phyloP scores from a whole-genome alignment of 2,113 vertebrate species.

The Ictalurus punctatus region DNA sequence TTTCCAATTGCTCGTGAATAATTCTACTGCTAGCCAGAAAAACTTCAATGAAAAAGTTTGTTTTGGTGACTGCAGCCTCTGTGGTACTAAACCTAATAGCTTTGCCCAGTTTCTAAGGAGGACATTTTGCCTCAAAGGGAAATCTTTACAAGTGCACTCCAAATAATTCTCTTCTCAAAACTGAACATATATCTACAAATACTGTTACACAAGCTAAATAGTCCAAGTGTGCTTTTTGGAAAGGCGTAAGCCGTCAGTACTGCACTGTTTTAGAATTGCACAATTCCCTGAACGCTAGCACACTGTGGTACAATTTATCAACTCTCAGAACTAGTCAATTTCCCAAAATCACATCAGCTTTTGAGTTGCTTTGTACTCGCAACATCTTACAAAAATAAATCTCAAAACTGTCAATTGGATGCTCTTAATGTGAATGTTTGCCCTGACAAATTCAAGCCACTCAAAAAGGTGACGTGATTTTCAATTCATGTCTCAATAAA shows the following conservation, averaged over 20 bases:
- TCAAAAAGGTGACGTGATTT: conserved; percentile 10
- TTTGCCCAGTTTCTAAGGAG: not conserved
- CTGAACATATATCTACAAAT: not conserved
- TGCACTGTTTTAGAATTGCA: conserved; percentile 6
- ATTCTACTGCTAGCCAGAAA: not conserved
- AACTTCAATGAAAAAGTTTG: not conserved
- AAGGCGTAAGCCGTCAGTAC: not conserved
- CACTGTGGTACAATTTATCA: not conserved
- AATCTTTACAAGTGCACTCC: not conserved
- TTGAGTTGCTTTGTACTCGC: not conserved
- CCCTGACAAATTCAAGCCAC: conserved; percentile 29
- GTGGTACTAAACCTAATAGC: not conserved
- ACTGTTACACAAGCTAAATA: not conserved
- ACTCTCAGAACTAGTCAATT: not conserved
- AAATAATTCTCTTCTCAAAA: not conserved
- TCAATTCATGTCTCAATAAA: conserved; percentile 46
- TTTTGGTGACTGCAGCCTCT: not conserved
- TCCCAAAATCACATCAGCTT: not conserved
- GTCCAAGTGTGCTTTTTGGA: not conserved
- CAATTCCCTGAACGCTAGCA: not conserved
- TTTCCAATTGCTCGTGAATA: not conserved
- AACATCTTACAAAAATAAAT: not conserved
- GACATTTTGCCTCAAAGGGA: not conserved
- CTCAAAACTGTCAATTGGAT: not conserved
- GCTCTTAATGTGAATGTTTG: conserved; percentile 13